These are phyloP conservation scores for Eubucco bourcierii DNA, from an alignment of 2,113 vertebrate genomes.

Conservation along the genomic window DNA sequence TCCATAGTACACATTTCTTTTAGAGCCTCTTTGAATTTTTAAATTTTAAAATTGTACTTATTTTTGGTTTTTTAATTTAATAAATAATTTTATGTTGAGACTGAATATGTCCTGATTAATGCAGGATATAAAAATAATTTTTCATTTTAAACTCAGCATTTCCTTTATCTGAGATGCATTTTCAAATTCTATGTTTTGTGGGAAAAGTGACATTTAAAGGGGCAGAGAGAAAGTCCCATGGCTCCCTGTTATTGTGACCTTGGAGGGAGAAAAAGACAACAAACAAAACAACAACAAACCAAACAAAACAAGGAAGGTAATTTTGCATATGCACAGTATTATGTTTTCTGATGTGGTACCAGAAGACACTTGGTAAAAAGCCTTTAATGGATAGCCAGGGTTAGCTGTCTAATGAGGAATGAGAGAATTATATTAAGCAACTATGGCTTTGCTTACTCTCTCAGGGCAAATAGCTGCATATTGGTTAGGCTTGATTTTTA, in stretches of 20 bases:
- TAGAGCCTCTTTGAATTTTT: background rate
- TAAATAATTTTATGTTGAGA: background rate
- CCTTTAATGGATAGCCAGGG: constrained; percentile 32
- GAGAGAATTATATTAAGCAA: constrained; percentile 46
- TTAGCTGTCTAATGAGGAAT: constrained; percentile 42
- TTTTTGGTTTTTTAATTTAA: background rate
- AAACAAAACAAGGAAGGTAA: background rate
- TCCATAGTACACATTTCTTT: background rate
- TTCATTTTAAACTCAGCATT: background rate
- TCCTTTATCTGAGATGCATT: background rate
- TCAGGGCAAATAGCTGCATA: background rate
- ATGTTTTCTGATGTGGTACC: constrained; percentile 11
- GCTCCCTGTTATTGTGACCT: background rate
- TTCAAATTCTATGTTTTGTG: background rate
- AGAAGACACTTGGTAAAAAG: background rate
- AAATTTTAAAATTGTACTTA: background rate
- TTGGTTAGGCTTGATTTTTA: constrained; percentile 7
- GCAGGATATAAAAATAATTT: background rate
- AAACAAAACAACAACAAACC: too few species aligned
- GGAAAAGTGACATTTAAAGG: background rate
- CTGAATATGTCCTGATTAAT: background rate
- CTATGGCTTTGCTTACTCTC: background rate
- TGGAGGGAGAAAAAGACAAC: background rate
- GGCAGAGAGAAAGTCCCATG: background rate
- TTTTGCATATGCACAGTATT: background rate